Evolutionary conservation across 2,113 vertebrate genomes (phyloP), one percentile per base, ranked within the genome.

Genomic region (Chionomys nivalis): DNA sequence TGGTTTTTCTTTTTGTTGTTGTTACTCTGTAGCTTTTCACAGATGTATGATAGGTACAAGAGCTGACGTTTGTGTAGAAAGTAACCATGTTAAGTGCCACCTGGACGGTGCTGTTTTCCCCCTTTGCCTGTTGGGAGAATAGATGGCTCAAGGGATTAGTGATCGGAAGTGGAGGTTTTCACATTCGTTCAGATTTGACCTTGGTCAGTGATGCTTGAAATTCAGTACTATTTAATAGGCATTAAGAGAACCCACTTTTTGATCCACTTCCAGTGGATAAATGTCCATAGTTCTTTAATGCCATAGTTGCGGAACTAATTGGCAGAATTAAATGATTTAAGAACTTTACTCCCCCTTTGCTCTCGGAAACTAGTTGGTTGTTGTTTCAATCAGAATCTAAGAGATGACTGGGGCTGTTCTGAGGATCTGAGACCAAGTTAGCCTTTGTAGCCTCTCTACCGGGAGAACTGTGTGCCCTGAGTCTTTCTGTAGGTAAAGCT

Each of bases 291-390:
- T 96, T 96, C 93, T 97, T 96, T 97, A 96, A 97, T 96, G 94
- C 85, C 86, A 52, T 92, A 92, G 94, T 96, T 97, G 97, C 5
- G 55, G 97, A 97, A 97, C 95, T 97, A 96, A 97, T 97, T 94
- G 96, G 96, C 94, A 97, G 94, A 96, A 97, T 96, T 97, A 96
- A 97, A 97, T 97, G 97, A 97, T 96, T 98, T 97, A 97, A 97
- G 95, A 97, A 97, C 93, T 97, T 96, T 89, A 77, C 86, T 97
- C 90, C 55, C 61, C 77, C 47, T 94, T 94, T 94, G 90, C 77
- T 79, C 92, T 96, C 85, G 93, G 94, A 96, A 97, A 96, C 94
- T 91, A 89, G 94, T 95, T 89, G 82, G 92, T 96, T 65, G 87
- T 96, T 95, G 78, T 95, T 97, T 90, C 92, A 96, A 70, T 96